Evolutionary conservation across 2,113 vertebrate genomes (phyloP).

Genomic region (Lucifuga dentata): DNA sequence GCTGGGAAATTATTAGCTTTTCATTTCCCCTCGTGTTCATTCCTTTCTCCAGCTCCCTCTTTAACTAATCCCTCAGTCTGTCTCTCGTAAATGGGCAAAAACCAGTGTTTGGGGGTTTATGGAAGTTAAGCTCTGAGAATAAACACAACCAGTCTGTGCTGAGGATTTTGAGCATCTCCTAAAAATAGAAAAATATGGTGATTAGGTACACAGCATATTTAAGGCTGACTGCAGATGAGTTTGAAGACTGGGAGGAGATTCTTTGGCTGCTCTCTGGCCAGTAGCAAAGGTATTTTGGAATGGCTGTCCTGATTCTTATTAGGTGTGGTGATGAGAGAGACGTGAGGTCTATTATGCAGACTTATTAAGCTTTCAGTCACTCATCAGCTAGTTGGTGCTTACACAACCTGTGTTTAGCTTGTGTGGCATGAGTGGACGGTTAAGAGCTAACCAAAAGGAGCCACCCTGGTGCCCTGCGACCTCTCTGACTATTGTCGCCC

Average conservation of each 20-base stretch:
- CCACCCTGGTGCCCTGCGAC: background rate
- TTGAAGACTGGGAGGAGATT: slow-evolving; percentile 28
- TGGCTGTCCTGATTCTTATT: slow-evolving; percentile 59
- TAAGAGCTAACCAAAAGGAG: background rate
- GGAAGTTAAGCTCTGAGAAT: background rate
- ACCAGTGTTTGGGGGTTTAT: slow-evolving; percentile 20
- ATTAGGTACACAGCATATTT: slow-evolving; percentile 37
- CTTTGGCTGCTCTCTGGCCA: slow-evolving; percentile 16
- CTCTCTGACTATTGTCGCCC: slow-evolving; percentile 6
- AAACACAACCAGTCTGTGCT: slow-evolving; percentile 12
- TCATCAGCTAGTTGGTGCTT: slow-evolving; percentile 27
- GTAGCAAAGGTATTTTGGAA: slow-evolving; percentile 46
- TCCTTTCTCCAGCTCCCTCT: background rate
- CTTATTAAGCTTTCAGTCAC: slow-evolving; percentile 46
- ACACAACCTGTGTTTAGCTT: slow-evolving; percentile 32
- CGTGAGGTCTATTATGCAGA: slow-evolving; percentile 40
- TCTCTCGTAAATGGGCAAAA: background rate
- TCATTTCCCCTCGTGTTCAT: background rate
- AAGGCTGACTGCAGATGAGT: slow-evolving; percentile 38
- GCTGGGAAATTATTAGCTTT: slow-evolving; percentile 20
- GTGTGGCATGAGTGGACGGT: slow-evolving; percentile 21
- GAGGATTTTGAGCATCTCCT: slow-evolving; percentile 6
- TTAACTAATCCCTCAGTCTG: background rate
- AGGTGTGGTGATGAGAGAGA: slow-evolving; percentile 57
- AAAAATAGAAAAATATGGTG: slow-evolving; percentile 39